These are phyloP conservation scores for Diarsia dahlii DNA, from an alignment of 2,888 invertebrate genomes.

Conservation along the genomic window DNA sequence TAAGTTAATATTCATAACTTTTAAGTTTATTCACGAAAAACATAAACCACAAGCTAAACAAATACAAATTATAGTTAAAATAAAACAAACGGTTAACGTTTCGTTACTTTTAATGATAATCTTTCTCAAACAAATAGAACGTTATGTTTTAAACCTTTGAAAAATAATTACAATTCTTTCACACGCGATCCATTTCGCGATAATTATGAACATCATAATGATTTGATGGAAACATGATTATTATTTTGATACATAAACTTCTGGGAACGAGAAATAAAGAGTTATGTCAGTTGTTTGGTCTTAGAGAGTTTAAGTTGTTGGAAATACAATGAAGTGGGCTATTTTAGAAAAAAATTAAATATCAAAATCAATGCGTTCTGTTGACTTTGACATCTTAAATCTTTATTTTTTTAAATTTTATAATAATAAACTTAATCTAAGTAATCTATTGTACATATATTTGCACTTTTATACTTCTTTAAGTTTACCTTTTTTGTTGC, in stretches of 20 bases:
- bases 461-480: too few relatives aligned
- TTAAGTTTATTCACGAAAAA: background rate
- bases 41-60: background rate
- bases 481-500: too few relatives aligned
- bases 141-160: background rate
- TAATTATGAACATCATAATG: conserved; percentile 23
- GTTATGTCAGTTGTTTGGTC: background rate
- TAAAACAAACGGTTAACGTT: background rate
- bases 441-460: too few relatives aligned
- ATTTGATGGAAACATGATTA: conserved; percentile 29
- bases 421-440: too few relatives aligned
- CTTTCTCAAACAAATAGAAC: conserved; percentile 37
- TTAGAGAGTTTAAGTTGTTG: background rate
- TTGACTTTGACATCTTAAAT: too few relatives aligned
- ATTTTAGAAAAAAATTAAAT: background rate
- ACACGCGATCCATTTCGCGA: conserved; percentile 51
- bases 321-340: background rate
- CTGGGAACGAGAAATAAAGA: background rate
- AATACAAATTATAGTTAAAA: background rate
- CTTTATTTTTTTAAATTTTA: too few relatives aligned
- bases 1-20: background rate
- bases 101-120: conserved; percentile 17
- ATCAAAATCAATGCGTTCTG: background rate
- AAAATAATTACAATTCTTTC: conserved; percentile 33
- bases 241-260: conserved; percentile 20